Conservation (phyloP, 2,888 invertebrate species). For the Drosophila subsilvestris region DNA sequence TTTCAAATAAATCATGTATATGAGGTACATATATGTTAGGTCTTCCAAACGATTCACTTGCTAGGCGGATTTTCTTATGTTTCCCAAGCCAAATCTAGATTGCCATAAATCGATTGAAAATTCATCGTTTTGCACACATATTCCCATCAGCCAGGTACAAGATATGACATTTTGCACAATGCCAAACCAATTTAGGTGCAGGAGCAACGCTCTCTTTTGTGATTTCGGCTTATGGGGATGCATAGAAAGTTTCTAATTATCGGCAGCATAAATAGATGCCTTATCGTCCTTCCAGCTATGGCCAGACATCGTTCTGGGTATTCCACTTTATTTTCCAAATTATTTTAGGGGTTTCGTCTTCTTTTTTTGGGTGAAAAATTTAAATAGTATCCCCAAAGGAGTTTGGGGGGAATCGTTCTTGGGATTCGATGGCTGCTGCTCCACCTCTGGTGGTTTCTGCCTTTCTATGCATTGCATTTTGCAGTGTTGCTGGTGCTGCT, state of each 20-base stretch:
- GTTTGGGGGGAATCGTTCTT: slow-evolving; percentile 8
- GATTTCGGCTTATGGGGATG: slow-evolving; percentile 20
- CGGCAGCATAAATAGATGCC: slow-evolving; percentile 18
- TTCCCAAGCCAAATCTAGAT: not conserved
- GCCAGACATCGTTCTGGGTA: not conserved
- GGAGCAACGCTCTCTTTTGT: not conserved
- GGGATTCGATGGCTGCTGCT: slow-evolving; percentile 6
- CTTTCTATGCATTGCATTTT: slow-evolving; percentile 33
- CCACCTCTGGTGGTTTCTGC: not conserved
- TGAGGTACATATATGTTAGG: too few species aligned
- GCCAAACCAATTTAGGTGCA: slow-evolving; percentile 21
- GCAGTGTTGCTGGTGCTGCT: slow-evolving; percentile 27
- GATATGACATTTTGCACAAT: slow-evolving; percentile 9
- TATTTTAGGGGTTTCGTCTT: not conserved
- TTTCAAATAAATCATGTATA: too few species aligned
- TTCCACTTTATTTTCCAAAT: not conserved
- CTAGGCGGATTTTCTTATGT: not conserved
- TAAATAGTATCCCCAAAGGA: slow-evolving; percentile 23
- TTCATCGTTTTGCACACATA: slow-evolving; percentile 25
- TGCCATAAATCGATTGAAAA: slow-evolving; percentile 28
- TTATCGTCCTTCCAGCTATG: too few species aligned
- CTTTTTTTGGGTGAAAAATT: slow-evolving; percentile 15
- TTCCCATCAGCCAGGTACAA: slow-evolving; percentile 27
- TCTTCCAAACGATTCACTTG: not conserved
- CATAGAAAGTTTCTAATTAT: slow-evolving; percentile 53